A percentile compares a stretch with the other conserved stretches of the same genome.
phyloP scores from a whole-genome alignment of 2,113 vertebrate species.

The Cygnus buccinator region DNA sequence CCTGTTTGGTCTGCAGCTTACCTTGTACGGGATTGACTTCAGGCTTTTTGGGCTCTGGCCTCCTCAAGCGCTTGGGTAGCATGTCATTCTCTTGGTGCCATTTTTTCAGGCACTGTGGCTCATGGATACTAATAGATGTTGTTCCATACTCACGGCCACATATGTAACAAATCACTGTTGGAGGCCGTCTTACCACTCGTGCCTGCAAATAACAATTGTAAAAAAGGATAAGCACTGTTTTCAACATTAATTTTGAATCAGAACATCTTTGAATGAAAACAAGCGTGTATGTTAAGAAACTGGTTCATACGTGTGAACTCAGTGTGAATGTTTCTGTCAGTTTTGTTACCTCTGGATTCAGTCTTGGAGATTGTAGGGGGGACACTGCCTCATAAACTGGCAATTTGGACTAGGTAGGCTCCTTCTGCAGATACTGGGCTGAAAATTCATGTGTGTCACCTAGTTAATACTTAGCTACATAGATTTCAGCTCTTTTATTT shows the following conservation, averaged over 20 bases:
- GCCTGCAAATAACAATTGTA: constrained; percentile 65
- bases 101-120: constrained; percentile 82
- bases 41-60: constrained; percentile 75
- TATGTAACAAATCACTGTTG: constrained; percentile 77
- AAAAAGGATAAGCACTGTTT: background rate
- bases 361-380: background rate
- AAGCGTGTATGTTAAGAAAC: background rate
- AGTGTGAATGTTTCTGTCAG: background rate
- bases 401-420: background rate
- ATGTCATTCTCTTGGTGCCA: constrained; percentile 79
- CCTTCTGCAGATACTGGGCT: background rate
- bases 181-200: constrained; percentile 61
- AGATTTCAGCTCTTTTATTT: background rate
- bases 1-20: constrained; percentile 54
- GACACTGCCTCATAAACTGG: background rate
- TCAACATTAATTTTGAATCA: constrained; percentile 6
- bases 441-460: background rate
- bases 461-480: background rate
- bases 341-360: background rate
- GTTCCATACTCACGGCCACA: constrained; percentile 80
- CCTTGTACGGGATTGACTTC: constrained; percentile 66
- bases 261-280: background rate
- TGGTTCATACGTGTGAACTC: background rate
- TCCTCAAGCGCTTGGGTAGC: constrained; percentile 75
- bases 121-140: constrained; percentile 80